phyloP scores from a whole-genome alignment of 2,888 invertebrate species.

The Sinotaia quadrata region DNA sequence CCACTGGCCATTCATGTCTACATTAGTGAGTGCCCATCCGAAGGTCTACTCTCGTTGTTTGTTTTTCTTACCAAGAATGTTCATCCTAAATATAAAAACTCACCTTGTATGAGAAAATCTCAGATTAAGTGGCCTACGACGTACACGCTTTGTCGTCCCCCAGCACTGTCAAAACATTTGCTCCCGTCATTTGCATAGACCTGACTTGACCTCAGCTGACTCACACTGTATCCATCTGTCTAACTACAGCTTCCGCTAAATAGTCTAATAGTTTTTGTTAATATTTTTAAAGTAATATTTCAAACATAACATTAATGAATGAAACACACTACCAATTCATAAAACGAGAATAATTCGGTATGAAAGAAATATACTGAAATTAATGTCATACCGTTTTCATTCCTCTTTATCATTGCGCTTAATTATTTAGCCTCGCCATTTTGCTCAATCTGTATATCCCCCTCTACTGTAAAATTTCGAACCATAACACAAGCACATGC shows the following conservation, averaged over 20 bases:
- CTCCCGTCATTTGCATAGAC: constrained; percentile 25
- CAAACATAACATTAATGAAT: no score
- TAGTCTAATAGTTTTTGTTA: neutral
- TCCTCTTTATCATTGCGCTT: no score
- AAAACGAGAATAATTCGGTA: neutral
- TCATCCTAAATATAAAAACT: neutral
- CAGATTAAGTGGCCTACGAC: no score
- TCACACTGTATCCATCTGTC: neutral
- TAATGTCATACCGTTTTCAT: no score
- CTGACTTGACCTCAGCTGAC: constrained; percentile 27
- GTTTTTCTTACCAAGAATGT: neutral
- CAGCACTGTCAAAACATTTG: constrained; percentile 29
- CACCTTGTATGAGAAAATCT: constrained; percentile 23
- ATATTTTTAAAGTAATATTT: neutral
- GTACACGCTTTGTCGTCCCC: constrained; percentile 26
- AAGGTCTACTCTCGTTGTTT: no score
- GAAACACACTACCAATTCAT: neutral
- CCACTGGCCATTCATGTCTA: neutral
- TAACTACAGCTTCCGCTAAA: neutral
- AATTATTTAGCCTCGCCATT: constrained; percentile 48
- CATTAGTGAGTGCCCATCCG: no score
- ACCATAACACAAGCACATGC: constrained; percentile 59
- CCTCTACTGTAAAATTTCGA: constrained; percentile 57
- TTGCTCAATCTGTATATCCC: constrained; percentile 40
- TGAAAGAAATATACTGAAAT: no score